Percentiles rank a stretch among this genome's conserved stretches.
phyloP scores from a whole-genome alignment of 2,113 vertebrate genomes.

The Gallinago media region DNA sequence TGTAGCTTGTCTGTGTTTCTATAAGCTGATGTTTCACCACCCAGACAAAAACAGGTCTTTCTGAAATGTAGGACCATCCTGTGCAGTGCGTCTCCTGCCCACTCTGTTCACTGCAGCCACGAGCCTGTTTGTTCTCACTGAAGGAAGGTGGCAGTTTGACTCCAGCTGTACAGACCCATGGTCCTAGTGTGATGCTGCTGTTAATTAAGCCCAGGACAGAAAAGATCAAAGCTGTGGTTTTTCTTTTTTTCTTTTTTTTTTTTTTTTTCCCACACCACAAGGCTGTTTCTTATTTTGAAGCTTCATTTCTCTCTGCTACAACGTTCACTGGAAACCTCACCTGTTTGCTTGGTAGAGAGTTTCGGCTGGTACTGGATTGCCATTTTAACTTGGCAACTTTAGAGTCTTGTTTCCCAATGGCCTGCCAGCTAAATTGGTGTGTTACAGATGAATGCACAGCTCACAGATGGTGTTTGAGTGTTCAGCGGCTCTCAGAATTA shows the following conservation, averaged over 20 bases:
- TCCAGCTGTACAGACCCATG: not conserved
- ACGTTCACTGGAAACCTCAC: not conserved
- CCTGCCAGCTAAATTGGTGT: slow-evolving; percentile 66
- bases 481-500: slow-evolving; percentile 64
- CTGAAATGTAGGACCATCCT: not conserved
- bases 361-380: not conserved
- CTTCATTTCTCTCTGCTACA: not conserved
- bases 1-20: not conserved
- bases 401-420: slow-evolving; percentile 38
- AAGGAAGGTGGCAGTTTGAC: not conserved
- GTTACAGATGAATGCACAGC: slow-evolving; percentile 63
- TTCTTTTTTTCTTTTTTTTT: no score
- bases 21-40: not conserved
- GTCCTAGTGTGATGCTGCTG: not conserved
- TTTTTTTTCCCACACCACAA: not conserved
- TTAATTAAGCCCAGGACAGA: not conserved
- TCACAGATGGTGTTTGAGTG: slow-evolving; percentile 64
- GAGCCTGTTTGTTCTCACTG: not conserved
- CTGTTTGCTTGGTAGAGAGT: not conserved
- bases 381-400: slow-evolving; percentile 58
- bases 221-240: not conserved
- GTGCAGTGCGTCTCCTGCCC: not conserved
- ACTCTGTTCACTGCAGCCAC: accelerated
- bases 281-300: not conserved
- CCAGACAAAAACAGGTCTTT: not conserved